phyloP scores from a whole-genome alignment of 1,140 invertebrate species.

The Brevipalpus yothersi region DNA sequence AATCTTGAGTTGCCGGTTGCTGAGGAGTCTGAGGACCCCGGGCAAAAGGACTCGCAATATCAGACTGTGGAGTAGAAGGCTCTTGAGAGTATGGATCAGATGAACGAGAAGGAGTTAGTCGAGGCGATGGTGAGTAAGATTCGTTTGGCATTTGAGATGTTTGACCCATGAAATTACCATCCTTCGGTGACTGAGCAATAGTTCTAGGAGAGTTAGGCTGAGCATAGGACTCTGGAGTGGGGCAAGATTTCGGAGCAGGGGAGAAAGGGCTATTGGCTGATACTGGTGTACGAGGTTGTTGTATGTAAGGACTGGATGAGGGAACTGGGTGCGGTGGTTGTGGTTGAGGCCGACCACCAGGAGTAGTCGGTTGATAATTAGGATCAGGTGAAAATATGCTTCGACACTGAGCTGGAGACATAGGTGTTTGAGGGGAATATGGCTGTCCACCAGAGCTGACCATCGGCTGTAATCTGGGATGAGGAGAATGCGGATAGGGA shows the following conservation, averaged over 20 bases:
- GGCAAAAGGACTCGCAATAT: not conserved
- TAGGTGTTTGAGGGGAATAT: too few relatives aligned
- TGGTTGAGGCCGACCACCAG: not conserved
- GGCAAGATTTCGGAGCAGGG: not conserved
- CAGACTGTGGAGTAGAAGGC: slow-evolving; percentile 2
- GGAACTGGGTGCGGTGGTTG: not conserved
- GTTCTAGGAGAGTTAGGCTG: not conserved
- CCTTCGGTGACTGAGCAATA: not conserved
- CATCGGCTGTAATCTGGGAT: too few relatives aligned
- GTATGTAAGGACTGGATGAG: not conserved
- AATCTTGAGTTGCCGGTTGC: not conserved
- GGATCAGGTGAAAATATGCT: too few relatives aligned
- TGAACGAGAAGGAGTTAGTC: not conserved
- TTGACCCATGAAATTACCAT: not conserved
- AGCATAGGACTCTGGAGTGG: not conserved
- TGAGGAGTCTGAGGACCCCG: not conserved
- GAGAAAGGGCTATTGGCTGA: not conserved
- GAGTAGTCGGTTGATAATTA: too few relatives aligned
- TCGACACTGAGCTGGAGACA: too few relatives aligned
- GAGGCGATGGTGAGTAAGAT: not conserved
- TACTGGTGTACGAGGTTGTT: not conserved
- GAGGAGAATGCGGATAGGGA: too few relatives aligned
- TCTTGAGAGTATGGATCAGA: slow-evolving; percentile 1
- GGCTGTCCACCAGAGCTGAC: too few relatives aligned
- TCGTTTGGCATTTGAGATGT: not conserved